Evolutionary conservation across 1,140 invertebrate genomes (phyloP).

Genomic region (Luehdorfia chinensis): DNA sequence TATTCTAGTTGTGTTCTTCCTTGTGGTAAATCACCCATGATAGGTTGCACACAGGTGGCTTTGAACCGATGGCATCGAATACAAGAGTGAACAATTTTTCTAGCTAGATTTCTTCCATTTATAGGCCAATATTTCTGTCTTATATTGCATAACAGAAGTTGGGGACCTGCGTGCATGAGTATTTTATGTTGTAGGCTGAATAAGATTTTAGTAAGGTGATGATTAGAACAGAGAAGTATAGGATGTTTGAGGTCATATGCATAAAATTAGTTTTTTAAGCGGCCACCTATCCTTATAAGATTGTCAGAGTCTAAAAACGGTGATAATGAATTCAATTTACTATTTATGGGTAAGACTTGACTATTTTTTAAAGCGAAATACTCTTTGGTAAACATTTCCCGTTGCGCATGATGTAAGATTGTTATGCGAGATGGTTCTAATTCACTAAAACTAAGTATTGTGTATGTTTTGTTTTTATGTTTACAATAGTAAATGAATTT

Average conservation of each 20-base stretch:
- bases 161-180: constrained; percentile 18
- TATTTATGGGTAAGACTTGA: too few species aligned
- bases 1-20: neutral
- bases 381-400: too few species aligned
- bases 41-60: constrained; percentile 16
- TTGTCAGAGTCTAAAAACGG: too few species aligned
- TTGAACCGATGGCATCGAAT: constrained; percentile 13
- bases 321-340: too few species aligned
- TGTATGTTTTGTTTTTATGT: too few species aligned
- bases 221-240: constrained; percentile 21
- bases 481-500: too few species aligned
- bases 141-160: constrained; percentile 14
- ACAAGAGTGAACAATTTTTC: constrained; percentile 13
- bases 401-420: too few species aligned
- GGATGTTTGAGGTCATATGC: constrained; percentile 21
- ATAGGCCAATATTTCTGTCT: constrained; percentile 19
- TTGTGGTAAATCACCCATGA: constrained; percentile 24
- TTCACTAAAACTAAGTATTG: too few species aligned
- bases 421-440: too few species aligned
- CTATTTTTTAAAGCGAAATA: too few species aligned
- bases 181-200: constrained; percentile 18
- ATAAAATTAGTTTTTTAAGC: constrained; percentile 28
- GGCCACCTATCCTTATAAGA: constrained; percentile 39
- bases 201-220: constrained; percentile 17
- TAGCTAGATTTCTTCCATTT: constrained; percentile 19